Conservation (phyloP, 2,113 vertebrate genomes). For the Talpa occidentalis region DNA sequence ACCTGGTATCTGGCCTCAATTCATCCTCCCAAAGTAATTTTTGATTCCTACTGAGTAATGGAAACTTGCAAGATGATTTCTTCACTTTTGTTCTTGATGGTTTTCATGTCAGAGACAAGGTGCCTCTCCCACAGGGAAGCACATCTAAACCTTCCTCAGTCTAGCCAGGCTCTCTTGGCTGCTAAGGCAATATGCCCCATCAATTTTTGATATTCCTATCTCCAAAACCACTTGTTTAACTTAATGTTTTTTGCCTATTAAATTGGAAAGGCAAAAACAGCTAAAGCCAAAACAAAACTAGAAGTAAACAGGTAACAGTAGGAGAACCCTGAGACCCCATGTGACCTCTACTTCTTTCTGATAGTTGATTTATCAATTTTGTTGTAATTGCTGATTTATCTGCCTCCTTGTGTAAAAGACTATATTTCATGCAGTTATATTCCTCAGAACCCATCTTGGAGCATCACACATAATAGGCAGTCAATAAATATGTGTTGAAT, state of each 20-base stretch:
- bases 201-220: not conserved
- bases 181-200: not conserved
- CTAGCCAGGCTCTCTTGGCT: not conserved
- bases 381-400: not conserved
- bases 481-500: not conserved
- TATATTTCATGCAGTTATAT: not conserved
- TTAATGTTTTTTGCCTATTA: not conserved
- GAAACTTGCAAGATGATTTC: not conserved
- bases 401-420: not conserved
- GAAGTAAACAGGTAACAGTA: not conserved
- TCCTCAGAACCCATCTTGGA: not conserved
- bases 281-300: not conserved
- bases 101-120: constrained; percentile 35
- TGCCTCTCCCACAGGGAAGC: not conserved
- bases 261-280: not conserved
- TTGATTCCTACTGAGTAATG: not conserved
- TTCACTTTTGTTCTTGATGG: not conserved
- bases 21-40: constrained; percentile 46
- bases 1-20: not conserved
- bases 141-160: not conserved
- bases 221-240: constrained; percentile 23
- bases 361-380: not conserved
- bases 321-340: not conserved
- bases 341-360: not conserved
- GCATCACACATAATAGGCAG: not conserved